Evolutionary conservation across 2,113 vertebrate genomes (phyloP).

Genomic region (Myotis davidii): DNA sequence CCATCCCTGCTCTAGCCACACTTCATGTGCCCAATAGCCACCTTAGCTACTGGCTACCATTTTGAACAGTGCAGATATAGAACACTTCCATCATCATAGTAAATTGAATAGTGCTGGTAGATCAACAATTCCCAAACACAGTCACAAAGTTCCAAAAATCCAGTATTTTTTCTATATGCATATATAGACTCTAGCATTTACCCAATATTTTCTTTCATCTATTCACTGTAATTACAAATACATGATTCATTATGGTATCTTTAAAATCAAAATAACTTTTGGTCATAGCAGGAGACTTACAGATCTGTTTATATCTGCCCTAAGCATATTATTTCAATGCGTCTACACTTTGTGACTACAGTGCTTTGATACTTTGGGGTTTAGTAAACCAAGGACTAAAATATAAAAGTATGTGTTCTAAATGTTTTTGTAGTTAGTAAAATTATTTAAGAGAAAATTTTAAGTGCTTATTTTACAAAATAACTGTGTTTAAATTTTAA

Average conservation of each 20-base stretch:
- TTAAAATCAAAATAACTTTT: constrained; percentile 83
- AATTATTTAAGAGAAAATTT: constrained; percentile 38
- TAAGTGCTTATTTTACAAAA: constrained; percentile 7
- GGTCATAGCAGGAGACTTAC: constrained; percentile 92
- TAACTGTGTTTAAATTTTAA: constrained; percentile 20
- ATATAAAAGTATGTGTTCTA: constrained; percentile 89
- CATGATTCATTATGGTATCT: constrained; percentile 53
- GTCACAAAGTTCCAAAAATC: not conserved
- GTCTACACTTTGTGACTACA: constrained; percentile 95
- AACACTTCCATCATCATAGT: not conserved
- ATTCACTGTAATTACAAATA: constrained; percentile 55
- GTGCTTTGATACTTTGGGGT: constrained; percentile 94
- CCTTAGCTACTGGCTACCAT: not conserved
- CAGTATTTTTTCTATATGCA: not conserved
- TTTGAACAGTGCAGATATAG: not conserved
- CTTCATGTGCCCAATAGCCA: not conserved
- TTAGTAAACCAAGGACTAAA: constrained; percentile 94
- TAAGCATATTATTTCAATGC: constrained; percentile 94
- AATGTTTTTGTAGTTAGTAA: not conserved
- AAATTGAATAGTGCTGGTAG: not conserved
- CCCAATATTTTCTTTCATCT: not conserved
- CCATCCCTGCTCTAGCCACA: not conserved
- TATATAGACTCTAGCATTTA: not conserved
- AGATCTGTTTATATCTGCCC: constrained; percentile 93
- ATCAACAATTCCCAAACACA: not conserved